Conservation (phyloP, 2,113 vertebrate species). For the Hystrix brachyura region DNA sequence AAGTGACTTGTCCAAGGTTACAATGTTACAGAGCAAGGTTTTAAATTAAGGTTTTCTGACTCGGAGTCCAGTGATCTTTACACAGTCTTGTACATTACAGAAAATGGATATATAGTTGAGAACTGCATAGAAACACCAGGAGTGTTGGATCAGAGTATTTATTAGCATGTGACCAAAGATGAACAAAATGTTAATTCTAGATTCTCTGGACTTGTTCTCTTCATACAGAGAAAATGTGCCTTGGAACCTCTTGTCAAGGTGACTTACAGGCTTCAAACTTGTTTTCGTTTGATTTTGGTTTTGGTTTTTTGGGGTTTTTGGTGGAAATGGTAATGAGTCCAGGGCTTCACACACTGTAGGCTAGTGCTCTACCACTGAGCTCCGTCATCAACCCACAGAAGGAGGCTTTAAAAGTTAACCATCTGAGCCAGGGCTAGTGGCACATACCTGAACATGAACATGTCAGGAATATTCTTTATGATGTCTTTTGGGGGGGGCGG, state of each 20-base stretch:
- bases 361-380: neutral
- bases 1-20: conserved; percentile 18
- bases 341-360: neutral
- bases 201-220: neutral
- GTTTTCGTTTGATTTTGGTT: neutral
- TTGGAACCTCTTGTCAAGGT: neutral
- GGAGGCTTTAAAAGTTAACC: neutral
- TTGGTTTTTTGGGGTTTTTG: neutral
- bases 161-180: neutral
- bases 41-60: conserved; percentile 40
- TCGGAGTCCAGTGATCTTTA: neutral
- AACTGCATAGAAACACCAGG: neutral
- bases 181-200: neutral
- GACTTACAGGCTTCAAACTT: conserved; percentile 1
- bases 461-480: too few species aligned
- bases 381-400: neutral
- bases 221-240: conserved; percentile 1
- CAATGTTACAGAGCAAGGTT: neutral
- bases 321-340: neutral
- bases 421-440: neutral
- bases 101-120: neutral
- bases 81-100: neutral
- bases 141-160: conserved; percentile 14
- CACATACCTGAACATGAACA: neutral
- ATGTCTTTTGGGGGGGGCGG: too few species aligned